Percentiles rank a stretch among this genome's conserved stretches.
These are phyloP conservation scores for Schizopygopsis malacanthus DNA, from an alignment of 2,797 vertebrate genomes.

Conservation along the genomic window DNA sequence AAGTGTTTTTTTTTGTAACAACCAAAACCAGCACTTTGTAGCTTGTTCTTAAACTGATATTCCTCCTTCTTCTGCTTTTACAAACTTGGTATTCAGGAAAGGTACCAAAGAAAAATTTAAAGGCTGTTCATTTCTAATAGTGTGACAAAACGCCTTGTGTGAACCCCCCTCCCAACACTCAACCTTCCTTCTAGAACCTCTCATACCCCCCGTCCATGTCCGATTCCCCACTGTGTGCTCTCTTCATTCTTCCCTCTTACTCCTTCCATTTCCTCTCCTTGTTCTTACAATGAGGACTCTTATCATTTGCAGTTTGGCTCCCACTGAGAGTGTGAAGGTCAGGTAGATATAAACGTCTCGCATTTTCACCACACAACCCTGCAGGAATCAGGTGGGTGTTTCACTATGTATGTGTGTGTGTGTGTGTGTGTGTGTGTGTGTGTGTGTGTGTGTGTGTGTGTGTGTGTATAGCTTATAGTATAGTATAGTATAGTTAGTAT, in stretches of 20 bases:
- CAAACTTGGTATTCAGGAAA: slow-evolving; percentile 22
- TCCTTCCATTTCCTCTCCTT: slow-evolving; percentile 28
- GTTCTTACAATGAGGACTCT: slow-evolving; percentile 41
- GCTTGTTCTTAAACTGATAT: neutral
- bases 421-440: too few relatives aligned
- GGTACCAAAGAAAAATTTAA: slow-evolving; percentile 29
- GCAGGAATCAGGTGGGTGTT: slow-evolving; percentile 21
- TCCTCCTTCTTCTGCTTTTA: neutral
- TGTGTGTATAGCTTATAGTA: too few relatives aligned
- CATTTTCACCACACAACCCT: neutral
- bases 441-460: too few relatives aligned
- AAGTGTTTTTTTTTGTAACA: slow-evolving; percentile 8
- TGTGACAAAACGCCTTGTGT: slow-evolving; percentile 29
- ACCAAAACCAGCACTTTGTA: neutral
- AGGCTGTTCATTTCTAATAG: slow-evolving; percentile 42
- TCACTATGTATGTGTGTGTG: neutral
- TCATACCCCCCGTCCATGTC: slow-evolving; percentile 3
- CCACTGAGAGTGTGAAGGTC: slow-evolving; percentile 63
- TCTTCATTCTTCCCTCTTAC: slow-evolving; percentile 2
- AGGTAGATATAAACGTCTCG: slow-evolving; percentile 47
- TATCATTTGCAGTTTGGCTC: slow-evolving; percentile 46
- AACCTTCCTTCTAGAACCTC: slow-evolving; percentile 3
- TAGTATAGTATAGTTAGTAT: too few relatives aligned
- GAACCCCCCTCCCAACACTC: slow-evolving; percentile 13
- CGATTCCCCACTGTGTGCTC: slow-evolving; percentile 8